Evolutionary conservation across 2,797 vertebrate genomes (phyloP).

Genomic region (Discoglossus pictus): DNA sequence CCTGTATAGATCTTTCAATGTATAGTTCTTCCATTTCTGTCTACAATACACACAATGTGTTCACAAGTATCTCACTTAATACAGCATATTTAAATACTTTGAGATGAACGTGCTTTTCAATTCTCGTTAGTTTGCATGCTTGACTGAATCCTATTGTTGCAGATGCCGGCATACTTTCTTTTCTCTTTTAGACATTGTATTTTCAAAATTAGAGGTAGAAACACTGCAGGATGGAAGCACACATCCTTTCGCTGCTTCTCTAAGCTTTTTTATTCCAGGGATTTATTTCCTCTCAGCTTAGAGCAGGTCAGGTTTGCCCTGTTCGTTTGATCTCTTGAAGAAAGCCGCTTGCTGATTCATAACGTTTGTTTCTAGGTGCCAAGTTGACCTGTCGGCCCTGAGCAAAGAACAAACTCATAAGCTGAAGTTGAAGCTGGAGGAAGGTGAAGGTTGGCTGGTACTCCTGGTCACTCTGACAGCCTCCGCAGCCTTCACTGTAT

Average conservation of each 20-base stretch:
- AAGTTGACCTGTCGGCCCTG: conserved; percentile 84
- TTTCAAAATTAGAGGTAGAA: conserved; percentile 7
- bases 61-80: neutral
- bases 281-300: conserved; percentile 11
- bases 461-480: conserved; percentile 94
- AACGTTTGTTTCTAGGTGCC: conserved; percentile 79
- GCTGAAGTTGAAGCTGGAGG: conserved; percentile 84
- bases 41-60: conserved; percentile 2
- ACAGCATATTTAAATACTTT: neutral
- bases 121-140: conserved; percentile 9
- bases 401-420: conserved; percentile 93
- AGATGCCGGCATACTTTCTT: neutral
- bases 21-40: no score
- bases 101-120: conserved; percentile 24
- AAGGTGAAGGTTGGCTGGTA: conserved; percentile 86
- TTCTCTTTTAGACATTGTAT: conserved; percentile 10
- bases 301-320: neutral
- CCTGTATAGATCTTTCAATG: no score
- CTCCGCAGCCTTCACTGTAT: conserved; percentile 86
- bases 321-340: conserved; percentile 26
- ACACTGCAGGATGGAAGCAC: conserved; percentile 22
- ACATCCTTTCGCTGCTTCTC: conserved; percentile 14
- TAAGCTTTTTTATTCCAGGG: conserved; percentile 25
- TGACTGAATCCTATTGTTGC: conserved; percentile 11
- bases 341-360: conserved; percentile 55